phyloP scores from a whole-genome alignment of 2,797 vertebrate species.

The Luscinia megarhynchos region DNA sequence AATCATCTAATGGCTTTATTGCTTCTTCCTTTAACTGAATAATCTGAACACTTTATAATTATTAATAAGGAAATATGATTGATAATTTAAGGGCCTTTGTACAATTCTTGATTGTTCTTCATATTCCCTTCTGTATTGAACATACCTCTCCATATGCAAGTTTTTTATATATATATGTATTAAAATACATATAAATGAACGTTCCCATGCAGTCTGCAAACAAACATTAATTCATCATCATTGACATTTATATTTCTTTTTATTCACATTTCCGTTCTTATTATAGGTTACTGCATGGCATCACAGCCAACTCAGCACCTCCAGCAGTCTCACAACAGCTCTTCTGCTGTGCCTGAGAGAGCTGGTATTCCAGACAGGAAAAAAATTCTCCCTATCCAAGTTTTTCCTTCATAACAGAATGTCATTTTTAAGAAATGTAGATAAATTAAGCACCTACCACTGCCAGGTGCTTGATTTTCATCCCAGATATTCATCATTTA shows the following conservation, averaged over 20 bases:
- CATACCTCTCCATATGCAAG: background rate
- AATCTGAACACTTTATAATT: background rate
- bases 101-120: background rate
- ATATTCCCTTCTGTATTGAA: background rate
- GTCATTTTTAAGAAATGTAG: background rate
- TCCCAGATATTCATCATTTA: background rate
- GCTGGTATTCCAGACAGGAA: background rate
- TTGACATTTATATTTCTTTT: background rate
- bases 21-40: background rate
- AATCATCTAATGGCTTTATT: background rate
- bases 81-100: background rate
- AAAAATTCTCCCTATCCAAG: background rate
- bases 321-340: constrained; percentile 20
- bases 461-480: background rate
- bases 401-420: background rate
- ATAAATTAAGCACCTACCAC: background rate
- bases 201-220: background rate
- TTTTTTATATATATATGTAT: background rate
- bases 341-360: background rate
- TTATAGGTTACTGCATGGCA: background rate
- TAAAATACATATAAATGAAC: background rate
- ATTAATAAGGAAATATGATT: too few relatives aligned
- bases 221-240: background rate
- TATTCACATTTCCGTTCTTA: background rate
- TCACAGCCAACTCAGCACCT: background rate